Percentiles rank a stretch among this genome's conserved stretches.
Conservation (phyloP, 1,140 invertebrate species). For the Lepidurus apus region DNA sequence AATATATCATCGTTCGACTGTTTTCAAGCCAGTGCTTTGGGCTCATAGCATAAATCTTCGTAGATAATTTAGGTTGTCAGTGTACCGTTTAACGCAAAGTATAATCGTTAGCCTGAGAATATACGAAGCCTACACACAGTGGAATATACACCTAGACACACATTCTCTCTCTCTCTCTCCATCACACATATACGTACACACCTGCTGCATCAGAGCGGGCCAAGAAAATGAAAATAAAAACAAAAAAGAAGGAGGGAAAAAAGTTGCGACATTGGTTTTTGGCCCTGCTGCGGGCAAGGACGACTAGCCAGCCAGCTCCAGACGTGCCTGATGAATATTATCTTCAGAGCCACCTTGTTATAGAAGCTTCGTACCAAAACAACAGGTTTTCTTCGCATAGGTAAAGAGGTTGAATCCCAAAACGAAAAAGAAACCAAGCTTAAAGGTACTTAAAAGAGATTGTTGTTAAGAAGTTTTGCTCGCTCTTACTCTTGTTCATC, state of each 20-base stretch:
- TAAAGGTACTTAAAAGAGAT: neutral
- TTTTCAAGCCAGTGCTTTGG: too few relatives aligned
- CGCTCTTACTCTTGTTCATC: too few relatives aligned
- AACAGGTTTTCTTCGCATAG: neutral
- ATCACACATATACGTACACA: neutral
- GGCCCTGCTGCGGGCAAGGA: neutral
- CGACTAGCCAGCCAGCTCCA: neutral
- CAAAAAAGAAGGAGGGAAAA: neutral
- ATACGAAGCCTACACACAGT: too few relatives aligned
- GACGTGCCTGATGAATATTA: slow-evolving; percentile 15
- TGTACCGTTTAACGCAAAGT: too few relatives aligned
- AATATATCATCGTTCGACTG: too few relatives aligned
- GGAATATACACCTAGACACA: too few relatives aligned
- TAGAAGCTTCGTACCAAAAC: neutral
- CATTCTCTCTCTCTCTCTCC: too few relatives aligned
- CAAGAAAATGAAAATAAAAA: neutral
- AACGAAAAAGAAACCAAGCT: neutral
- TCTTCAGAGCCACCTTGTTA: neutral
- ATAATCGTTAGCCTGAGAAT: too few relatives aligned
- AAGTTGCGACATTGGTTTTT: slow-evolving; percentile 4
- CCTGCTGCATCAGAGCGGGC: neutral
- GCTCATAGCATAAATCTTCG: too few relatives aligned
- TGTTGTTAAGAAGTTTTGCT: neutral
- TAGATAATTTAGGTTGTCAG: too few relatives aligned
- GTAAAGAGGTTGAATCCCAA: neutral